Evolutionary conservation across 2,113 vertebrate species (phyloP).

Genomic region (Macquaria ambigua): DNA sequence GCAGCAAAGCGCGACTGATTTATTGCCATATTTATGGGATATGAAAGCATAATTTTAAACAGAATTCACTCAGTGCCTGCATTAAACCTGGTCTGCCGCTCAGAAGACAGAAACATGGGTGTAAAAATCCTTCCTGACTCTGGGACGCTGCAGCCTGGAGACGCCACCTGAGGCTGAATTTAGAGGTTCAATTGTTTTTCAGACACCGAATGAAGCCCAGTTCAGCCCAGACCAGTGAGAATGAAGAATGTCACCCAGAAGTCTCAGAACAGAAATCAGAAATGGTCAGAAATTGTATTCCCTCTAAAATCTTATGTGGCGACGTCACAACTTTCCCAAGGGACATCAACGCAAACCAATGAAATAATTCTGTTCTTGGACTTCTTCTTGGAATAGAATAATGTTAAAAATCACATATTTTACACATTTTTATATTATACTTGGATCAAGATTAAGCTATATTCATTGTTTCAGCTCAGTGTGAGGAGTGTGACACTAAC

Average conservation of each 20-base stretch:
- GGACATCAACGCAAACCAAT: background rate
- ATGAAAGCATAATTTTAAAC: conserved; percentile 31
- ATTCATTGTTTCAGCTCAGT: background rate
- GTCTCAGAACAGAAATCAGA: background rate
- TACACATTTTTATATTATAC: background rate
- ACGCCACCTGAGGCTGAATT: conserved; percentile 13
- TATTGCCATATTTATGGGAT: conserved; percentile 56
- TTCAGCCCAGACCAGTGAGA: background rate
- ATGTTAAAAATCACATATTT: background rate
- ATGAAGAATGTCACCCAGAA: background rate
- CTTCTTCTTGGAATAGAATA: background rate
- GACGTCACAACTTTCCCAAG: background rate
- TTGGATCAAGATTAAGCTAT: background rate
- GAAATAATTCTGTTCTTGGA: background rate
- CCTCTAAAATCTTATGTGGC: background rate
- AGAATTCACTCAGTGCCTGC: background rate
- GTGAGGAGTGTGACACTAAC: background rate
- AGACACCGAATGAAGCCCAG: background rate
- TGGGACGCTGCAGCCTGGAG: background rate
- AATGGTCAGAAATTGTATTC: background rate
- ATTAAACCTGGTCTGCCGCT: background rate
- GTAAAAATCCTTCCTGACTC: conserved; percentile 11
- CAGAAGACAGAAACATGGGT: background rate
- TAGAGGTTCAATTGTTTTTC: background rate
- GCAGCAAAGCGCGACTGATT: conserved; percentile 52